Percentiles rank a stretch among this genome's conserved stretches.
Evolutionary conservation across 2,113 vertebrate species (phyloP).

Genomic region (Myocastor coypus): DNA sequence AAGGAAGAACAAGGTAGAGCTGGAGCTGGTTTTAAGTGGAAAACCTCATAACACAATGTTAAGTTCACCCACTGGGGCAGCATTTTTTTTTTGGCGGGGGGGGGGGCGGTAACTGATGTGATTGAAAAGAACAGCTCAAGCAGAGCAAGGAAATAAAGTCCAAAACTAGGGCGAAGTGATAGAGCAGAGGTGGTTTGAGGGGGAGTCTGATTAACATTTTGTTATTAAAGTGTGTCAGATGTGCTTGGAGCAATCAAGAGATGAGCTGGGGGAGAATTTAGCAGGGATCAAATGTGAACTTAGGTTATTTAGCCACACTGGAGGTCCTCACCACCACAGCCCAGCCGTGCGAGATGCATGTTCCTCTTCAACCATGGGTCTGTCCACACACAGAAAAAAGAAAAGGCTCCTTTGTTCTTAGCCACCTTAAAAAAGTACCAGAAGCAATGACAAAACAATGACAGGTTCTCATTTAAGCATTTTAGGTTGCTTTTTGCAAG

Average conservation of each 20-base stretch:
- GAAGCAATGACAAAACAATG: background rate
- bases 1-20: accelerated
- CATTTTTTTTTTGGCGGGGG: too few relatives aligned
- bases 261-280: background rate
- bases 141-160: slow-evolving; percentile 64
- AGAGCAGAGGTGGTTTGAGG: slow-evolving; percentile 45
- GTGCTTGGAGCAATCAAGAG: background rate
- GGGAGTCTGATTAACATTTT: slow-evolving; percentile 58
- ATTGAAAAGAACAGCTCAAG: slow-evolving; percentile 69
- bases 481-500: slow-evolving; percentile 24
- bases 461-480: background rate
- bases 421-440: background rate
- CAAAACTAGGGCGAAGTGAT: slow-evolving; percentile 55
- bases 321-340: background rate
- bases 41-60: accelerated
- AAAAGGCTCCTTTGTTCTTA: background rate
- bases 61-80: slow-evolving; percentile 25
- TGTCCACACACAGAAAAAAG: accelerated
- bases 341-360: background rate
- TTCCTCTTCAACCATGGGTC: accelerated
- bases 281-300: background rate
- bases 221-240: slow-evolving; percentile 39
- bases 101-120: background rate
- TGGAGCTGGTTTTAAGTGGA: background rate
- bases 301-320: background rate